phyloP scores from a whole-genome alignment of 2,113 vertebrate species.

The Rhinopithecus roxellana region DNA sequence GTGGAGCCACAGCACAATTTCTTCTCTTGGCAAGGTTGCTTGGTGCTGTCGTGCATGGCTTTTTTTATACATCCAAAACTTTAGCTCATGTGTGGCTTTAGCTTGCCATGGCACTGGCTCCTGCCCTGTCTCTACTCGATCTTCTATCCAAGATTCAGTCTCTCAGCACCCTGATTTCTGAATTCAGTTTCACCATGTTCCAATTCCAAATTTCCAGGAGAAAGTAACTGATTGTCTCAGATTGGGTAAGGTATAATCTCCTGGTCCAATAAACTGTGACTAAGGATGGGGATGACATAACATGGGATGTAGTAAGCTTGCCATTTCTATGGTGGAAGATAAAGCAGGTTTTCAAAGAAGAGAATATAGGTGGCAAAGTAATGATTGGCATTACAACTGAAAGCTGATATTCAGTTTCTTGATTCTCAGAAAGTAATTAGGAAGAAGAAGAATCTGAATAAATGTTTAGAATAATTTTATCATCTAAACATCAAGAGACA shows the following conservation, averaged over 20 bases:
- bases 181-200: conserved; percentile 13
- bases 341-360: not conserved
- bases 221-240: conserved; percentile 6
- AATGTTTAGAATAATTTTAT: conserved; percentile 26
- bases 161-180: not conserved
- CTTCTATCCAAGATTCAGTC: conserved; percentile 25
- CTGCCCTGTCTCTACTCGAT: not conserved
- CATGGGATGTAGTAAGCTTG: not conserved
- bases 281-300: not conserved
- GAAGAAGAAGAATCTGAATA: conserved; percentile 14
- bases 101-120: not conserved
- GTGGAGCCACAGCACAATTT: not conserved
- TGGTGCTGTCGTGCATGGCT: not conserved
- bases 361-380: not conserved
- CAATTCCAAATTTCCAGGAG: not conserved
- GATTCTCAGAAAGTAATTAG: not conserved
- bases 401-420: conserved; percentile 2
- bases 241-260: not conserved
- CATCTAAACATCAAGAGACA: not conserved
- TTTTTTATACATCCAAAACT: not conserved
- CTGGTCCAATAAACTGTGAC: not conserved
- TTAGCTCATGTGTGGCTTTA: not conserved
- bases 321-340: not conserved
- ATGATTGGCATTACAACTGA: not conserved
- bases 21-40: not conserved